phyloP scores from a whole-genome alignment of 2,797 vertebrate genomes.

The Ctenochaetus hawaiiensis region DNA sequence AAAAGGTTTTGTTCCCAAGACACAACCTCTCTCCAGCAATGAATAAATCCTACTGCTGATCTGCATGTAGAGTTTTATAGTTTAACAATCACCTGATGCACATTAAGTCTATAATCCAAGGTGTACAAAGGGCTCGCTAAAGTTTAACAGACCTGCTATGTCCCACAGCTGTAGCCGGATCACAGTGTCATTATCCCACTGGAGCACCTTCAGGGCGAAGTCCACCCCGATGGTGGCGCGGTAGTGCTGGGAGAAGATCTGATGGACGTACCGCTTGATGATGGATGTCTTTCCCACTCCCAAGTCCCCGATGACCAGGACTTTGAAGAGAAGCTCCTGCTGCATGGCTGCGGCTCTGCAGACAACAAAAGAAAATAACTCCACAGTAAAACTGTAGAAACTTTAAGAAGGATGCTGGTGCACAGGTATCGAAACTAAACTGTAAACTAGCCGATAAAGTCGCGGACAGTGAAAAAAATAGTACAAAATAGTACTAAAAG shows the following conservation, averaged over 20 bases:
- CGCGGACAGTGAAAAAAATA: not conserved
- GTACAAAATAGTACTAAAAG: too few relatives aligned
- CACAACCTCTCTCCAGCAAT: not conserved
- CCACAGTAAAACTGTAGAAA: not conserved
- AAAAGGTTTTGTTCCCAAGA: conserved; percentile 8
- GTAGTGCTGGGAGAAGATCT: conserved; percentile 89
- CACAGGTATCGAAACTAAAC: not conserved
- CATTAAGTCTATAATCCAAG: not conserved
- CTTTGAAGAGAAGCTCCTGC: conserved; percentile 86
- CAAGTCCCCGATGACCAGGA: conserved; percentile 86
- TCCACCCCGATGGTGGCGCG: conserved; percentile 88
- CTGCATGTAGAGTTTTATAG: not conserved
- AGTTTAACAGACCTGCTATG: conserved; percentile 83
- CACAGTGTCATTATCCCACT: conserved; percentile 83
- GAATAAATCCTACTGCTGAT: not conserved
- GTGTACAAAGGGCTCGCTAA: not conserved
- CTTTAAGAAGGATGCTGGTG: not conserved
- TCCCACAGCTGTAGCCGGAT: conserved; percentile 89
- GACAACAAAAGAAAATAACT: too few relatives aligned
- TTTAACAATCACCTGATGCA: conserved; percentile 12
- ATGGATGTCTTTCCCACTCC: conserved; percentile 88
- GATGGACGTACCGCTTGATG: conserved; percentile 88
- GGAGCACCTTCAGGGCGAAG: conserved; percentile 87
- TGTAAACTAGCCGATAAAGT: not conserved
- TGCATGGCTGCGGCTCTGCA: conserved; percentile 75